Evolutionary conservation across 2,113 vertebrate genomes (phyloP), one percentile per base, ranked within the genome.

Genomic region (Camelus dromedarius): DNA sequence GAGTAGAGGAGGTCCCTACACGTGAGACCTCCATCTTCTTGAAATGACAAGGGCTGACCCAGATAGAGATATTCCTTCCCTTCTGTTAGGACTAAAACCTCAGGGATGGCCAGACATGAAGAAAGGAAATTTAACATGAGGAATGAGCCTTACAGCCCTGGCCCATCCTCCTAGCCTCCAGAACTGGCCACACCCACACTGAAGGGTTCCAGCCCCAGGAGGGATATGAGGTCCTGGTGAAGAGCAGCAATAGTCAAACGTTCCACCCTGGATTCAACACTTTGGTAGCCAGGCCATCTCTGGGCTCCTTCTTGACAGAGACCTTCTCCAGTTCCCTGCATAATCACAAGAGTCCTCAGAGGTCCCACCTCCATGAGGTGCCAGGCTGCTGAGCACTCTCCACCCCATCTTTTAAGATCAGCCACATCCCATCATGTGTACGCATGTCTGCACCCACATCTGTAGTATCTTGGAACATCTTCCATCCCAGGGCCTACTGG

Each of bases 121-220:
- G 62, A 92, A 67, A 93, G 28, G 42, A 94, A 94, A 89, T 56
- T 64, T 72, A 80, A 83, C 50, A 26, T 19, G 22, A 52, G 46
- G 64, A 84, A 67, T 88, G 92, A 76, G 75, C 52, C 66, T 70
- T 64, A 73, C 11, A 48, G 52, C 50, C 70, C 11, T 52, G 67
- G 73, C 24, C 62, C 73, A 70, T 69, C 66, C 26, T n/a, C 52
- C 72, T 60, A 87, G 58, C 28, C 70, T 89, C 64, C 10, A 83
- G 79, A 91, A 95, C 64, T 19, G 50, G 60, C 84, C 84, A 56
- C n/a, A 50, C 5, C 38, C 16, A 32, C 64, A 30, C 16, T 11
- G 19, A 89, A 94, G 67, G 79, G 56, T 87, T 94, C 86, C 75
- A 93, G 88, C 8, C 60, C 92, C 50, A 75, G 89, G 22, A 87